Conservation (phyloP, 2,888 invertebrate species). For the Cantharis flavilabris region DNA sequence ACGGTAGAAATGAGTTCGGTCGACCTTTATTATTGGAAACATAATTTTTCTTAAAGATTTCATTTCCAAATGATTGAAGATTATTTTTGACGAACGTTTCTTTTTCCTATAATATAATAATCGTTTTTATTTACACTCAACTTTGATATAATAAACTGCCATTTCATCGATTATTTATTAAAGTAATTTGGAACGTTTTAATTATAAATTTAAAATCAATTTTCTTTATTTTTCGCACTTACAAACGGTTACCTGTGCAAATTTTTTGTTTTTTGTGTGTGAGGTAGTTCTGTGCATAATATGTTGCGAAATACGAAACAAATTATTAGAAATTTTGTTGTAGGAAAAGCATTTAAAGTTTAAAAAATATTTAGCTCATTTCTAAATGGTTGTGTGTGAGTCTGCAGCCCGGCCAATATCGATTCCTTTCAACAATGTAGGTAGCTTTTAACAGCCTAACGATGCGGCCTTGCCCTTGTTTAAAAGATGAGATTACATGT, state of each 20-base stretch:
- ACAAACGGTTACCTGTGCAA: background rate
- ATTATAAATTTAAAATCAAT: too few species aligned
- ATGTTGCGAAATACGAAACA: background rate
- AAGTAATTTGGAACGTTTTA: too few species aligned
- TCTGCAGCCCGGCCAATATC: conserved; percentile 26
- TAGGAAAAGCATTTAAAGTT: background rate
- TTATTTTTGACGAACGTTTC: background rate
- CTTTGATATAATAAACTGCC: background rate
- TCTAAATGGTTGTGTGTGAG: conserved; percentile 5
- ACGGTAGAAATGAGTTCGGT: background rate
- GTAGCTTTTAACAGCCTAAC: conserved; percentile 28
- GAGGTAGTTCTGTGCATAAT: background rate
- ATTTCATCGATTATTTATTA: too few species aligned
- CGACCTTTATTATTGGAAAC: background rate
- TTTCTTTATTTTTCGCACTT: too few species aligned
- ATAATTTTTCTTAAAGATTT: background rate
- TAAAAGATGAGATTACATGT: conserved; percentile 18
- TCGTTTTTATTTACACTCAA: background rate
- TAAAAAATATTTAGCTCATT: conserved; percentile 1
- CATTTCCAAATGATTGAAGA: background rate
- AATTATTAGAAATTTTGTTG: background rate
- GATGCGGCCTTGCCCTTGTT: conserved; percentile 25
- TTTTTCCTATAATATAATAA: background rate
- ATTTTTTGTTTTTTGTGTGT: background rate
- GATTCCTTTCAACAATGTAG: conserved; percentile 27